Evolutionary conservation across 92 coral and sea anemone species (phyloP).

Genomic region (Heteractis magnifica): DNA sequence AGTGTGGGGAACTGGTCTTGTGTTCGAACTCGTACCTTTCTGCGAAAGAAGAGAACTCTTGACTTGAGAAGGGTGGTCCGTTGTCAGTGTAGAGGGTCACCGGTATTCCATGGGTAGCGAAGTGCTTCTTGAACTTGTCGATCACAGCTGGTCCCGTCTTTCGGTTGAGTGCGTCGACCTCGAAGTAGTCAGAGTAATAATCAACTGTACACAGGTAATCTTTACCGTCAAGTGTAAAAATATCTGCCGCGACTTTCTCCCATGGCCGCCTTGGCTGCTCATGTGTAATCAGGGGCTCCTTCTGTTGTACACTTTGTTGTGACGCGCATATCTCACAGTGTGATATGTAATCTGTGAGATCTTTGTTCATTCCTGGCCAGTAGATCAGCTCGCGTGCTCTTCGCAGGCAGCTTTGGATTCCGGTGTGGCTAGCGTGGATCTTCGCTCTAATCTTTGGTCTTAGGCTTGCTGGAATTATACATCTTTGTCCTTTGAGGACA

Average conservation of each 20-base stretch:
- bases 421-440: too few species aligned
- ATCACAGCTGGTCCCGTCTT: slow-evolving; percentile 48
- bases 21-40: slow-evolving; percentile 42
- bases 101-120: slow-evolving; percentile 50
- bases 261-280: slow-evolving; percentile 39
- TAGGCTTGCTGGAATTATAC: neutral
- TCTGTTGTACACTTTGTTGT: neutral
- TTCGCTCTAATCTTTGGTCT: too few species aligned
- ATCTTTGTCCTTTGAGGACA: neutral
- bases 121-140: slow-evolving; percentile 39
- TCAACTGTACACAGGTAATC: slow-evolving; percentile 51
- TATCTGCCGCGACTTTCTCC: slow-evolving; percentile 44
- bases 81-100: slow-evolving; percentile 37
- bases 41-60: slow-evolving; percentile 31
- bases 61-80: slow-evolving; percentile 37
- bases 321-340: neutral
- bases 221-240: slow-evolving; percentile 31
- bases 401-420: neutral
- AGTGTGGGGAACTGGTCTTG: slow-evolving; percentile 41
- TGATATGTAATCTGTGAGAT: neutral
- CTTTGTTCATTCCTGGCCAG: slow-evolving; percentile 2
- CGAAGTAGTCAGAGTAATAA: slow-evolving; percentile 41
- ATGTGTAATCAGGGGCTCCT: slow-evolving; percentile 20
- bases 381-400: neutral
- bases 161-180: slow-evolving; percentile 35